These are phyloP conservation scores for Characodon lateralis DNA, from an alignment of 2,797 vertebrate species.

Conservation along the genomic window DNA sequence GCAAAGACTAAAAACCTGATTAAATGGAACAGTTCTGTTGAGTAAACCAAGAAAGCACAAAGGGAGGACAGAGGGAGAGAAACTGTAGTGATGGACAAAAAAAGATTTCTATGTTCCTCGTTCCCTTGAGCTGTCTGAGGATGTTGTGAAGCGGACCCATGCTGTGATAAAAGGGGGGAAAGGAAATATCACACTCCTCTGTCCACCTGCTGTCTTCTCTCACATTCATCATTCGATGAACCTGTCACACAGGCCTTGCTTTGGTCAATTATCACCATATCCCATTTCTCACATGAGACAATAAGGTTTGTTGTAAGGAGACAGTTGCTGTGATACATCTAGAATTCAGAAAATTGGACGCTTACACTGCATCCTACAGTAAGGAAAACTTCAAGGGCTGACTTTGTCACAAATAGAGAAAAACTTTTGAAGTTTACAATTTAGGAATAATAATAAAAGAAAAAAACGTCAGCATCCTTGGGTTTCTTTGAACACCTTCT, in stretches of 20 bases:
- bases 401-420: constrained; percentile 18
- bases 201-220: constrained; percentile 77
- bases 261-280: constrained; percentile 66
- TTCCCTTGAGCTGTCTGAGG: constrained; percentile 68
- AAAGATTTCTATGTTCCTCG: constrained; percentile 67
- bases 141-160: constrained; percentile 61
- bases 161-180: constrained; percentile 81
- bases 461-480: constrained; percentile 21
- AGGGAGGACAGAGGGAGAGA: constrained; percentile 38
- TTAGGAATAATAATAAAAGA: constrained; percentile 15
- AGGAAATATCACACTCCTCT: constrained; percentile 76
- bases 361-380: constrained; percentile 1
- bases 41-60: constrained; percentile 40
- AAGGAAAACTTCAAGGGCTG: constrained; percentile 25
- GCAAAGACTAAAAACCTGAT: constrained; percentile 71
- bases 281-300: constrained; percentile 59
- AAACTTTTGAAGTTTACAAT: constrained; percentile 44
- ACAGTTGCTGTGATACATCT: constrained; percentile 53
- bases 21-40: constrained; percentile 72
- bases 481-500: constrained; percentile 32
- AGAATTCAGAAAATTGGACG: constrained; percentile 30
- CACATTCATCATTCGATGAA: constrained; percentile 73
- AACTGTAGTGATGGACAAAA: constrained; percentile 47
- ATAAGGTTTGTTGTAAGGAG: constrained; percentile 39
- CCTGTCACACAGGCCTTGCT: constrained; percentile 57